Evolutionary conservation across 1,140 invertebrate genomes (phyloP), one percentile per base, ranked within the genome.

Genomic region (Lycorma delicatula): DNA sequence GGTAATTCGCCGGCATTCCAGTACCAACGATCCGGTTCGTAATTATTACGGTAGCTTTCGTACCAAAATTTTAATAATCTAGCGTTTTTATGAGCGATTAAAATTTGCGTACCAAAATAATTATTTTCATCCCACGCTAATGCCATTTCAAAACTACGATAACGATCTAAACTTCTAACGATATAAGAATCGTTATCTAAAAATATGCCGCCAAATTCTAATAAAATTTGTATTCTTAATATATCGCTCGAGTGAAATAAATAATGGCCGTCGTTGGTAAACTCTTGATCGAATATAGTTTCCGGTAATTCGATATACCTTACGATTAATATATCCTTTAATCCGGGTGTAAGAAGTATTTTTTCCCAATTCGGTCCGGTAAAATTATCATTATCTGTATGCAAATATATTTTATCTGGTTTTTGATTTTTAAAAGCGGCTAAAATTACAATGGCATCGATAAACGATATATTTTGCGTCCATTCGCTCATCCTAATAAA

Each of bases 61-160:
- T 69, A 38, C 67, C 68, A 70, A 9, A 65, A 52, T 11, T 56
- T 44, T 16, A 73, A 51, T 59, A 72, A 68, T 41, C 66, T 29
- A 1, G 71, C 66, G 26, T 70, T 54, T 60, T 63, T 64, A 31
- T 66, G 60, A 13, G 65, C 69, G 13, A 73, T 50, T 18, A 72
- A 51, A 5, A 71, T 60, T 63, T 69, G 57, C 13, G 48, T 59
- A 12, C 51, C 58, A 13, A 59, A 38, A 31, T 29, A 44, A 13
- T n/a, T 29, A 12, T 56, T 48, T 26, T 65, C 48, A 20, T 63
- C 61, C 74, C 71, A 75, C 6, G 71, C 74, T 9, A 76, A 23
- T 1, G 67, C 57, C 64, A 73, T 70, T 65, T 74, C 73, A 59
- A 68, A 75, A 41, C 61, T 63, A 25, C 64, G 26, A 26, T 63